Percentiles rank a stretch among this genome's conserved stretches.
Conservation (phyloP, 30 jellyfish, hydroid and myxozoan genomes). For the Aurelia aurita complex sp. Pacific region DNA sequence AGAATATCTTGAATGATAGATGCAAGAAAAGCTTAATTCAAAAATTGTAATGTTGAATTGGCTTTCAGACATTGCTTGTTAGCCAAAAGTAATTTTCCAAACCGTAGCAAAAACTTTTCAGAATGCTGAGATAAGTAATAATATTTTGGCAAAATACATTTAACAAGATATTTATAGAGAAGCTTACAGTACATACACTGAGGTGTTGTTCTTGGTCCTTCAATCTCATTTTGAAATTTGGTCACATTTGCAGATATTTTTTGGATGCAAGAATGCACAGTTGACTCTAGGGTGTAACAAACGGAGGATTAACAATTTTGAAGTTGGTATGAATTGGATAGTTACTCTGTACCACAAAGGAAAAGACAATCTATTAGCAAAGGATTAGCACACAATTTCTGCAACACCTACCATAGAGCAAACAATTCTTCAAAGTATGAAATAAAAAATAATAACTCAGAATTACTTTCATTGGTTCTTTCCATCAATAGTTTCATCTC, state of each 20-base stretch:
- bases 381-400: no score
- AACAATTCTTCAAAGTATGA: no score
- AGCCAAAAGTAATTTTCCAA: no score
- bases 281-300: slow-evolving; percentile 16
- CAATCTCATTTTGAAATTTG: slow-evolving; percentile 55
- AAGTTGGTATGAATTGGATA: no score
- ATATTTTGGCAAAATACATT: background rate
- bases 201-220: slow-evolving; percentile 45
- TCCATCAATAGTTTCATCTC: slow-evolving; percentile 49
- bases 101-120: no score
- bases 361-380: no score
- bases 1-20: background rate
- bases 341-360: no score
- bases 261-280: slow-evolving; percentile 25
- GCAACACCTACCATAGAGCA: no score
- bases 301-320: no score
- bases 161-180: no score
- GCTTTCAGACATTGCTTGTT: background rate
- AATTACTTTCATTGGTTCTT: slow-evolving; percentile 68
- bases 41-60: background rate
- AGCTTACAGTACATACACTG: slow-evolving; percentile 30
- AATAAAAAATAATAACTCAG: no score
- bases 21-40: background rate
- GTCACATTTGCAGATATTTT: slow-evolving; percentile 58
- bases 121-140: no score